These are phyloP conservation scores for Lasioglossum marginatum DNA, from an alignment of 2,888 invertebrate genomes.

Conservation along the genomic window DNA sequence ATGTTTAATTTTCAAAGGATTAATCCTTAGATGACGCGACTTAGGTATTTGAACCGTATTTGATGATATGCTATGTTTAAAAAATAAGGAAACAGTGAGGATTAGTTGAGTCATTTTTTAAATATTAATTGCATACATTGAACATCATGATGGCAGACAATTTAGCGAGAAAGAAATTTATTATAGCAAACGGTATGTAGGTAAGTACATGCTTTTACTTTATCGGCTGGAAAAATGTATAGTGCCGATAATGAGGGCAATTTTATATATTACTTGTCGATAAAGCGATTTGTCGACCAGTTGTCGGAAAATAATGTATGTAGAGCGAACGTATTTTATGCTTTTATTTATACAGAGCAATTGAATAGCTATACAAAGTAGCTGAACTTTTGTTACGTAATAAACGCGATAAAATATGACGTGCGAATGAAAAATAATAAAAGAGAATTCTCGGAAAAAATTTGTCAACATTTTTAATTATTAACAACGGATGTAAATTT, in stretches of 20 bases:
- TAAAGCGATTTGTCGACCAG: constrained; percentile 46
- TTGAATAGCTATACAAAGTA: not conserved
- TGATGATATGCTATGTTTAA: too few species aligned
- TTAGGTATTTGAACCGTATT: too few species aligned
- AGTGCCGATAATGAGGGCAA: constrained; percentile 41
- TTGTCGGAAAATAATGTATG: constrained; percentile 9
- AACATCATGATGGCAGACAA: not conserved
- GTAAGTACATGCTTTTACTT: constrained; percentile 22
- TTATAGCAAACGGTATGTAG: not conserved
- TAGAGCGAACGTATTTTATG: not conserved
- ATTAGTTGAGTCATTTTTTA: too few species aligned
- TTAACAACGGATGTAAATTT: not conserved
- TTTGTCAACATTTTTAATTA: not conserved
- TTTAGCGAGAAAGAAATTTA: constrained; percentile 5
- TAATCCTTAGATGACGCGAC: too few species aligned
- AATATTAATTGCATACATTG: too few species aligned
- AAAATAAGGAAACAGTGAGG: too few species aligned
- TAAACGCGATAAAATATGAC: not conserved
- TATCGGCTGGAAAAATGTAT: constrained; percentile 39
- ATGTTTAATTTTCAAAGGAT: too few species aligned
- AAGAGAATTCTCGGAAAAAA: not conserved
- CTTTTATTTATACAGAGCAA: not conserved
- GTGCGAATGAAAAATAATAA: not conserved
- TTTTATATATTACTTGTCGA: constrained; percentile 42
- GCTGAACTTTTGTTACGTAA: not conserved